Evolutionary conservation across 2,797 vertebrate species (phyloP), one percentile per base, ranked within the genome.

Genomic region (Diplodus sargus): DNA sequence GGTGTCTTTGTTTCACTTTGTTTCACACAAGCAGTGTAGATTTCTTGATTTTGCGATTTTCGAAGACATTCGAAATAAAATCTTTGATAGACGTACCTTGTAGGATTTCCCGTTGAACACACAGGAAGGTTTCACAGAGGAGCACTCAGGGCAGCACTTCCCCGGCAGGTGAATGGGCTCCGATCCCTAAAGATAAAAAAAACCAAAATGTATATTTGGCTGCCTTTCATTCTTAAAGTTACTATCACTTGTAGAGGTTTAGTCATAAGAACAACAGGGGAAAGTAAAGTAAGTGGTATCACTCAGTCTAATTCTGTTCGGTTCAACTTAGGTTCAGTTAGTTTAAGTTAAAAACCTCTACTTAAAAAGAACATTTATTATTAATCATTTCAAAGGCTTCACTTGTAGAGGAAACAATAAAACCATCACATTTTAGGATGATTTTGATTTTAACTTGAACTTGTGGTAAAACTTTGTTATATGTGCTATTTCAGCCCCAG

Each of bases 71-170:
- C 8, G 58, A 28, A 69, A n/a, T 64, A 2, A 70, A 54, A 20
- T 62, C 2, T 13, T 6, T 48, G 18, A 47, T 0, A 28, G 13
- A 58, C 14, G 45, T 79, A 94, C 91, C 86, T 90, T 81, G 84
- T 85, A 81, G 70, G 86, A 87, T 58, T 87, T 70, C 1, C 84
- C 92, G 48, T 91, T 8, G 4, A 84, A 93, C 75, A 94, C 78
- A 91, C 98, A 99, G 82, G 90, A 83, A 12, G 92, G 85, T 52
- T 70, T 94, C 18, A 75, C 87, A 3, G 94, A 88, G 72, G 94
- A 90, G 87, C 98, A 99, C 91, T 98, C 96, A 9, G 96, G 94
- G 82, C 98, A 99, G 88, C 98, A 99, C 84, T 96, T 97, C 49
- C 92, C 96, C 34, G 93, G 87, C 34, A 97, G 90, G 83, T 96